Evolutionary conservation across 2,113 vertebrate species (phyloP), one percentile per base, ranked within the genome.

Genomic region (Actenoides hombroni): DNA sequence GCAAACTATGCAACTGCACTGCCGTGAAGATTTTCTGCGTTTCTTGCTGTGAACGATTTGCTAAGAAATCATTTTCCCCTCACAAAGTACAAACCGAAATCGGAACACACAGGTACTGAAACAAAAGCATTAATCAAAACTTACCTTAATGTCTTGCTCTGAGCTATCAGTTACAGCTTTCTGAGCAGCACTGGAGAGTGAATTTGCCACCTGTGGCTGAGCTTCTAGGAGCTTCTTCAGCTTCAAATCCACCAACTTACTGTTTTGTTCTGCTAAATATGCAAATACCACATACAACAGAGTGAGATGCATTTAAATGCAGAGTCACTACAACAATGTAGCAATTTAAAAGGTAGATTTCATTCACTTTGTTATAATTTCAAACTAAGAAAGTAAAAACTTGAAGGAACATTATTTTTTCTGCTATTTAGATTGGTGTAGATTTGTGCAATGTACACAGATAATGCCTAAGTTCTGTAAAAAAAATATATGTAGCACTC

Each of bases 181-280:
- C 93, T 98, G 98, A 96, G 97, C 82, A 94, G 97, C 91, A 88
- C 91, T 94, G 69, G 98, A 96, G 77, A 98, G 76, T 69, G 98
- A 99, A 96, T 98, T 97, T 93, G 95, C 97, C 97, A 98, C 98
- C 97, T 99, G 98, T 94, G 99, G 98, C 96, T 98, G 98, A 97
- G 98, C 86, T 93, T 99, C 99, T 80, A 98, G 97, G 94, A 98
- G 97, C 95, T 98, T 99, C 98, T 99, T 99, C 95, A 99, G 98
- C 97, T 99, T 99, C 96, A 99, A 98, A 96, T 99, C 99, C 95
- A 99, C 94, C 64, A 98, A 98, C 84, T 98, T 99, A 97, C 98
- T 99, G 96, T 98, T 99, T 97, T 98, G 98, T 97, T 98, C 97
- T 97, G 98, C 98, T 99, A 97, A 88, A 98, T 97, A 98, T 92